Evolutionary conservation across 2,888 invertebrate species (phyloP).

Genomic region (Melanostoma mellinum): DNA sequence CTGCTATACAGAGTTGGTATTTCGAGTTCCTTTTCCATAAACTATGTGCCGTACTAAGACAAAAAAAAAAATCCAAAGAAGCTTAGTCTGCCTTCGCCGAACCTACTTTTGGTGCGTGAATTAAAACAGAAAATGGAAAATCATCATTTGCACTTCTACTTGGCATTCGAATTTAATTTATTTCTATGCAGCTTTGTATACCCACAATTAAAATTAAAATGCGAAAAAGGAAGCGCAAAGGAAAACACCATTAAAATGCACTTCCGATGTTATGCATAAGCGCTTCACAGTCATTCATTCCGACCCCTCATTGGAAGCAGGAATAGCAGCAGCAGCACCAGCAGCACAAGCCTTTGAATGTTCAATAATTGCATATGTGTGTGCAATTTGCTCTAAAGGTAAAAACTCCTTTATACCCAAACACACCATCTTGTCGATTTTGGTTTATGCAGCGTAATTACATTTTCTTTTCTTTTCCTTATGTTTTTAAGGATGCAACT

Average conservation of each 20-base stretch:
- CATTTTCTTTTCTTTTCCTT: conserved; percentile 16
- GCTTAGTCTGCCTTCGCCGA: background rate
- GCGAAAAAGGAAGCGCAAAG: conserved; percentile 50
- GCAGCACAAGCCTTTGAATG: conserved; percentile 47
- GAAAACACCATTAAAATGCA: conserved; percentile 70
- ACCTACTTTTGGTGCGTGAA: background rate
- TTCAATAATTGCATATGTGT: conserved; percentile 59
- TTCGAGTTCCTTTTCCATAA: too few relatives aligned
- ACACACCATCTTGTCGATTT: background rate
- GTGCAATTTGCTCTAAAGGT: conserved; percentile 13
- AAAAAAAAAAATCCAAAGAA: too few relatives aligned
- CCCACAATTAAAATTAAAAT: conserved; percentile 57
- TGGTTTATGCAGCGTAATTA: conserved; percentile 35
- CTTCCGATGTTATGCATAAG: conserved; percentile 61
- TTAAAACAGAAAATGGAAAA: conserved; percentile 13
- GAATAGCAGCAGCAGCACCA: conserved; percentile 5
- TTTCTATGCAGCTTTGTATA: conserved; percentile 57
- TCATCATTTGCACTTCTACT: conserved; percentile 2
- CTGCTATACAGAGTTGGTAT: too few relatives aligned
- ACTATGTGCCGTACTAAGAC: too few relatives aligned
- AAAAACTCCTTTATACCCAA: conserved; percentile 28
- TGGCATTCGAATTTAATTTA: conserved; percentile 55
- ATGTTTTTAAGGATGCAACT: conserved; percentile 14
- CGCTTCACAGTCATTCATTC: conserved; percentile 24
- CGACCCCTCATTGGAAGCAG: conserved; percentile 34